Conservation (phyloP, 2,113 vertebrate genomes). For the Nothoprocta perdicaria region DNA sequence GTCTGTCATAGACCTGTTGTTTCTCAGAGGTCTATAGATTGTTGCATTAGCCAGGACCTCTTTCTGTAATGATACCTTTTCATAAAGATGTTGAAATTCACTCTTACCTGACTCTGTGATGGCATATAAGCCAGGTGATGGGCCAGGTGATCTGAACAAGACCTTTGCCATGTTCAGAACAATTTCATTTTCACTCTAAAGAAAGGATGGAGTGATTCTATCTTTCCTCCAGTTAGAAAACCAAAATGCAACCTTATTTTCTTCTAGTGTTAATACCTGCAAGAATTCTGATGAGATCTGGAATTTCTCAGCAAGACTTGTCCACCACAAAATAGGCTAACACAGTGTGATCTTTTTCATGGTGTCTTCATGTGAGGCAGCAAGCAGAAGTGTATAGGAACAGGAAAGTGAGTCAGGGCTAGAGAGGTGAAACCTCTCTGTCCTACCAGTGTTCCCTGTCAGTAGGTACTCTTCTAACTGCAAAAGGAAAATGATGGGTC, state of each 20-base stretch:
- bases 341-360: background rate
- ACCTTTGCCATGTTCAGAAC: background rate
- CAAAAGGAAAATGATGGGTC: background rate
- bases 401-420: background rate
- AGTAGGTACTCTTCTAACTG: background rate
- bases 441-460: background rate
- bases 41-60: background rate
- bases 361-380: background rate
- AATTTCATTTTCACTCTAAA: background rate
- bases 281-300: background rate
- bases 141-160: background rate
- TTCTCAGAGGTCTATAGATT: background rate
- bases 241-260: background rate
- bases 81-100: background rate
- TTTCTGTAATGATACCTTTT: background rate
- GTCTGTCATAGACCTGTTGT: background rate
- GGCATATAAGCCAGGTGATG: background rate
- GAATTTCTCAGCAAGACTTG: background rate
- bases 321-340: background rate
- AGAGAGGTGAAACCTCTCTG: background rate
- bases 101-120: accelerated
- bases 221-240: background rate
- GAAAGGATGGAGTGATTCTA: background rate
- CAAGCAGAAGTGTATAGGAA: accelerated
- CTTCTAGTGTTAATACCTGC: background rate